A percentile compares a stretch with the other conserved stretches of the same genome.
These are phyloP conservation scores for Bugulina stolonifera DNA, from an alignment of 2,888 invertebrate species.

Conservation along the genomic window DNA sequence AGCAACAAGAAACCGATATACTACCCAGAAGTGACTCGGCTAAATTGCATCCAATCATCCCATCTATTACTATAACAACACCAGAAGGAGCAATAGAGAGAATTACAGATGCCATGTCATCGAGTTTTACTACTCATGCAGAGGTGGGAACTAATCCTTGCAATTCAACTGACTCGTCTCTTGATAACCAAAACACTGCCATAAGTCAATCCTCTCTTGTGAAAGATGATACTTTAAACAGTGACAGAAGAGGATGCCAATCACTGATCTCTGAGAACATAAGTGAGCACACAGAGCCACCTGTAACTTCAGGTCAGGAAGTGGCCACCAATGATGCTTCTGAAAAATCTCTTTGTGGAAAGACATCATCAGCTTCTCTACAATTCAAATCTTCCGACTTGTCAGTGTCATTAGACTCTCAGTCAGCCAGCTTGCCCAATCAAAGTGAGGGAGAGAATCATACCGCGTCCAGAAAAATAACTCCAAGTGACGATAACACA, in stretches of 20 bases:
- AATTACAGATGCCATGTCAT: neutral
- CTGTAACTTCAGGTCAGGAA: neutral
- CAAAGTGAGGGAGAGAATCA: no score
- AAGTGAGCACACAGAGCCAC: constrained; percentile 14
- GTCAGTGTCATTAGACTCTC: neutral
- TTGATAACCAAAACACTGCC: neutral
- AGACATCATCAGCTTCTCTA: neutral
- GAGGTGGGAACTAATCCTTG: neutral
- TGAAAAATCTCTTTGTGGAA: neutral
- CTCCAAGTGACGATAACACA: no score
- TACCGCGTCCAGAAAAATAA: no score
- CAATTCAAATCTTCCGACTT: neutral
- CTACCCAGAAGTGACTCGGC: no score
- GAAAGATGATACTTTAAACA: no score
- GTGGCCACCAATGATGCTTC: neutral
- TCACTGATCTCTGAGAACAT: neutral
- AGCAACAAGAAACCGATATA: no score
- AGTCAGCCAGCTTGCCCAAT: no score
- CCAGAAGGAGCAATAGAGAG: neutral
- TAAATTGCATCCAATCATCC: no score
- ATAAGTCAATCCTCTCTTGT: neutral
- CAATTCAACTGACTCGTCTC: neutral
- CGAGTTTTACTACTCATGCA: neutral
- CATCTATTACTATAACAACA: neutral
- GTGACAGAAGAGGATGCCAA: no score